Base-by-base conservation (phyloP, 1,140 invertebrate species). In the Cyphomyrmex costatus region DNA sequence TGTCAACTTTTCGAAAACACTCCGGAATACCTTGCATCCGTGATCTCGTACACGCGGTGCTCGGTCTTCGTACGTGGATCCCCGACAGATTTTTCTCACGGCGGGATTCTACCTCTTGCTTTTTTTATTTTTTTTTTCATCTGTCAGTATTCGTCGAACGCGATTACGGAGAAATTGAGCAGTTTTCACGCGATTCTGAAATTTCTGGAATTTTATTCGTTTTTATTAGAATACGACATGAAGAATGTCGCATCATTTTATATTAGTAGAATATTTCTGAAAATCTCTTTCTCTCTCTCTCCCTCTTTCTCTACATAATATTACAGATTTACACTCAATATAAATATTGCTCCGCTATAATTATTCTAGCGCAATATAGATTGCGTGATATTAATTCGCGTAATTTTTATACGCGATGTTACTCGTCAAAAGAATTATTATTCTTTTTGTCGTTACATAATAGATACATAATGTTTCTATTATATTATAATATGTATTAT, bases 31-130 rank as follows among this genome's bases (percentile, higher is more conserved):
- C 27, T 51, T 30, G 61, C 19, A 24, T 27, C 56, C 61, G 33
- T 33, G 53, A 73, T 46, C 36, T 73, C 53, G 53, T 61, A 56
- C 66, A 65, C 79, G 51, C 53, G 79, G 14, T 49, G 36, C 53
- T 58, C 58, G 36, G 30, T 60, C 36, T 4, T 60, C 33, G 8
- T 53, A 58, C 6, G 14, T 79, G n/a, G 14, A 56, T 36, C 46
- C 21, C 2, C n/a, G 24, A 70, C 33, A 19, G 21, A 80, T 70
- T 27, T n/a, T 51, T 42, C 65, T 66, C 63, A 21, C 53, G 51
- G 46, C 42, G 24, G 14, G 24, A 49, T 42, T 30, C 10, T 27
- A 33, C 24, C 33, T 68, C 46, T 70, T 42, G 14, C 16, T 24
- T 53, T 63, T 79, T 51, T 63, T 53, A 53, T 33, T 65, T 65